Conservation (phyloP, 2,113 vertebrate species). For the Nanorana parkeri region DNA sequence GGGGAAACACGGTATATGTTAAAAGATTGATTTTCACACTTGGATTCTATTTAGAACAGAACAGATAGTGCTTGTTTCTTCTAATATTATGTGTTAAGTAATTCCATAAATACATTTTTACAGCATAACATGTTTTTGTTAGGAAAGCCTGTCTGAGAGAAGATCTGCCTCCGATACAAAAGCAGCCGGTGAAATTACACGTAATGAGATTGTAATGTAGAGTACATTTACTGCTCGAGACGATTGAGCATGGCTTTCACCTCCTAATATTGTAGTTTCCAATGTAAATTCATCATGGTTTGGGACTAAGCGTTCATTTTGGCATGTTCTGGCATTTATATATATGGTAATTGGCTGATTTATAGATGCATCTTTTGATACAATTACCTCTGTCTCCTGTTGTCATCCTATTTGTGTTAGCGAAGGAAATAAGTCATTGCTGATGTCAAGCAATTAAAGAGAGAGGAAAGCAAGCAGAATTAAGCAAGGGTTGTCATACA, state of each 20-base stretch:
- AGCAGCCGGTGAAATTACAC: constrained; percentile 23
- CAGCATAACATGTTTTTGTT: constrained; percentile 41
- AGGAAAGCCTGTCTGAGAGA: not conserved
- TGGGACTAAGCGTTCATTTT: constrained; percentile 6
- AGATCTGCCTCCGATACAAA: not conserved
- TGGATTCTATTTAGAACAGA: not conserved
- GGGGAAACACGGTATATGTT: too few species aligned
- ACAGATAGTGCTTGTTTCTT: not conserved
- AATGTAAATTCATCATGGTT: constrained; percentile 30
- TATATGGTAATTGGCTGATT: constrained; percentile 20
- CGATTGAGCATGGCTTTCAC: not conserved
- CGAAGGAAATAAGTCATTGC: not conserved
- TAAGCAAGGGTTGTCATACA: not conserved
- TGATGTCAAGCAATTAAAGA: constrained; percentile 31
- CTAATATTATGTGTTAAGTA: constrained; percentile 33
- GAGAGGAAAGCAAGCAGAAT: not conserved
- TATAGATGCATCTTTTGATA: constrained; percentile 26
- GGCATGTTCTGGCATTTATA: constrained; percentile 27
- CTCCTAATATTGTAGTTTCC: constrained; percentile 33
- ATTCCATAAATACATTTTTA: constrained; percentile 40
- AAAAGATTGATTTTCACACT: not conserved
- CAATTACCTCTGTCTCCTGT: constrained; percentile 27
- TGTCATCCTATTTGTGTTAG: constrained; percentile 9
- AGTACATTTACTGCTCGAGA: constrained; percentile 23
- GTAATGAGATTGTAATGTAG: constrained; percentile 45